A percentile compares a stretch with the other conserved stretches of the same genome.
Conservation (phyloP, 2,888 invertebrate genomes). For the Acronicta leporina region DNA sequence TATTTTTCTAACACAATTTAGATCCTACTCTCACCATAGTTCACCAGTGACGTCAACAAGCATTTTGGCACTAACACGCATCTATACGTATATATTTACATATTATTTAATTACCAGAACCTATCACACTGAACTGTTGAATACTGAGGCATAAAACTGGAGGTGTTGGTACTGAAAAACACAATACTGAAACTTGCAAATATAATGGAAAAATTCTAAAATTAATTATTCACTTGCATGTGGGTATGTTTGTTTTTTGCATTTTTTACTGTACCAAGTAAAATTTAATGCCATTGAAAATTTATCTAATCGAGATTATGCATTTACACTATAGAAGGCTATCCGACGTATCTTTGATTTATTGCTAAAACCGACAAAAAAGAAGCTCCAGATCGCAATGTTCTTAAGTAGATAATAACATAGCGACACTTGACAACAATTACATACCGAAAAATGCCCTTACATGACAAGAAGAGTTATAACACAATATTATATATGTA, state of each 20-base stretch:
- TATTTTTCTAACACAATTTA: conserved; percentile 11
- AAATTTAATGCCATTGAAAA: too few relatives aligned
- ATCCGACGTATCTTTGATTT: too few relatives aligned
- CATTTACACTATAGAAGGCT: too few relatives aligned
- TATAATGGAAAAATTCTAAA: not conserved
- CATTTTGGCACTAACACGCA: conserved; percentile 47
- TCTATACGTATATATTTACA: conserved; percentile 33
- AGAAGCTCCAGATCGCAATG: conserved; percentile 1
- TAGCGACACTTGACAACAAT: not conserved
- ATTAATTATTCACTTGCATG: too few relatives aligned
- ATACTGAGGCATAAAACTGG: conserved; percentile 38
- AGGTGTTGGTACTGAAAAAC: conserved; percentile 7
- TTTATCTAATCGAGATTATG: too few relatives aligned
- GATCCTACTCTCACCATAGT: conserved; percentile 30
- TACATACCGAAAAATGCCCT: not conserved
- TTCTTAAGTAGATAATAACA: not conserved
- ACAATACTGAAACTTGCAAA: conserved; percentile 28
- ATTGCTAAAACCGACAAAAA: not conserved
- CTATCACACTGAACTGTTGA: conserved; percentile 6
- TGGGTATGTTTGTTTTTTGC: too few relatives aligned
- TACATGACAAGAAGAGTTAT: not conserved
- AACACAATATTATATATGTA: not conserved
- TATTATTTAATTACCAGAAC: conserved; percentile 12
- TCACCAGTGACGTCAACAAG: conserved; percentile 28
- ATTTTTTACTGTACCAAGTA: too few relatives aligned